phyloP scores from a whole-genome alignment of 2,797 vertebrate species.

The Thamnophis elegans region DNA sequence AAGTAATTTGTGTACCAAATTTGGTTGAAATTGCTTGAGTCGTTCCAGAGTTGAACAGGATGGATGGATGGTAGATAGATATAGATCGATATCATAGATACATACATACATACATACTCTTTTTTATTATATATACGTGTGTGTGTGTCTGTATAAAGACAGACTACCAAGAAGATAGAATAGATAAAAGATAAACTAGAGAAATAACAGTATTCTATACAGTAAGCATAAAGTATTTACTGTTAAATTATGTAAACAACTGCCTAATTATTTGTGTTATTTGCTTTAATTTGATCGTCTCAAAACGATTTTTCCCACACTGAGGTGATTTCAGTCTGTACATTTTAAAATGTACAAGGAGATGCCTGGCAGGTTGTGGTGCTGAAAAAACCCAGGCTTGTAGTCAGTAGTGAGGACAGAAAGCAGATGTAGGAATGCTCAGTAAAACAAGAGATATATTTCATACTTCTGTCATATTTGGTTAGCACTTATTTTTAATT shows the following conservation, averaged over 20 bases:
- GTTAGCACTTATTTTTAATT: neutral
- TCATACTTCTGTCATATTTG: neutral
- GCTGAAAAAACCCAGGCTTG: neutral
- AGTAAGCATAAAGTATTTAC: neutral
- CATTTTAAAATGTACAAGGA: neutral
- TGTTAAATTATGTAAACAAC: neutral
- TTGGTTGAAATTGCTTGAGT: too few relatives aligned
- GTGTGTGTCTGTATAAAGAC: too few relatives aligned
- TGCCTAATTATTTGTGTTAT: neutral
- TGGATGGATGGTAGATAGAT: too few relatives aligned
- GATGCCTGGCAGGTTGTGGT: neutral
- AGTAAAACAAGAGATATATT: neutral
- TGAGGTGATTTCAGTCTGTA: neutral
- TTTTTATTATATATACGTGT: too few relatives aligned
- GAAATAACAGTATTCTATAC: neutral
- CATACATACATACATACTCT: too few relatives aligned
- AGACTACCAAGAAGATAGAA: too few relatives aligned
- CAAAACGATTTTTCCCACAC: neutral
- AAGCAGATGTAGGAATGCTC: neutral
- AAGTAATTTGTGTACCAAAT: too few relatives aligned
- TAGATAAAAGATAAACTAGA: neutral
- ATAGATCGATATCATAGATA: too few relatives aligned
- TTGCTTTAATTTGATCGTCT: neutral
- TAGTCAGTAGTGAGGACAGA: neutral
- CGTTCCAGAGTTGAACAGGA: too few relatives aligned